These are phyloP conservation scores for Brachypteracias leptosomus DNA, from an alignment of 2,113 vertebrate genomes.

Conservation along the genomic window DNA sequence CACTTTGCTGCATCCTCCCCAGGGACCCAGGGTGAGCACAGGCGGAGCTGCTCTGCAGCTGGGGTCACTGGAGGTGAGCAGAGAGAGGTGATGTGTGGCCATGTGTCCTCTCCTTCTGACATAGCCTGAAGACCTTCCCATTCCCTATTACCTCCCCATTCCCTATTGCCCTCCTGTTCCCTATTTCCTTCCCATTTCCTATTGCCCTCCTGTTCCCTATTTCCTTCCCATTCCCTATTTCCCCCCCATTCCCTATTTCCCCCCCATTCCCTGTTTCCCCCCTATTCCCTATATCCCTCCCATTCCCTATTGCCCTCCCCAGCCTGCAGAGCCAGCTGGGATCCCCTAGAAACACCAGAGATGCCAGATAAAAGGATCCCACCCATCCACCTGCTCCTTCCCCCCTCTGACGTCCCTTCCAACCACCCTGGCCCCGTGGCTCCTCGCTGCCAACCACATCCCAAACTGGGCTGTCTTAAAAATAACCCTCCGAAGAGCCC, in stretches of 20 bases:
- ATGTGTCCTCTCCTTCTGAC: neutral
- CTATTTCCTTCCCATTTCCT: neutral
- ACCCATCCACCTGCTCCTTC: neutral
- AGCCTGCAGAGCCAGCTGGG: rapidly evolving
- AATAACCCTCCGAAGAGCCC: neutral
- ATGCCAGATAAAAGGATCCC: neutral
- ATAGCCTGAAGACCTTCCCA: rapidly evolving
- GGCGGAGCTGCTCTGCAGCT: neutral
- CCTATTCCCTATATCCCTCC: too few relatives aligned
- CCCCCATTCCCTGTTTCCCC: too few relatives aligned
- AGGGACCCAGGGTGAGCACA: rapidly evolving
- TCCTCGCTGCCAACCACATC: neutral
- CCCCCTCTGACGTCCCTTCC: neutral
- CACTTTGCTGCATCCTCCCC: neutral
- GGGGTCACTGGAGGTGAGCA: neutral
- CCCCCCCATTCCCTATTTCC: too few relatives aligned
- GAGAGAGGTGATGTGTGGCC: neutral
- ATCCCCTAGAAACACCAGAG: neutral
- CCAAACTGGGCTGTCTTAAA: neutral
- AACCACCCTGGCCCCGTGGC: rapidly evolving
- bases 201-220: too few relatives aligned
- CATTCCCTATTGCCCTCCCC: neutral
- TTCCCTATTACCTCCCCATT: neutral
- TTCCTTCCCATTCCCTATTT: too few relatives aligned
- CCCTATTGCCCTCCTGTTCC: neutral